Percentiles rank a stretch among this genome's conserved stretches.
Conservation (phyloP, 2,113 vertebrate genomes). For the Calypte anna region DNA sequence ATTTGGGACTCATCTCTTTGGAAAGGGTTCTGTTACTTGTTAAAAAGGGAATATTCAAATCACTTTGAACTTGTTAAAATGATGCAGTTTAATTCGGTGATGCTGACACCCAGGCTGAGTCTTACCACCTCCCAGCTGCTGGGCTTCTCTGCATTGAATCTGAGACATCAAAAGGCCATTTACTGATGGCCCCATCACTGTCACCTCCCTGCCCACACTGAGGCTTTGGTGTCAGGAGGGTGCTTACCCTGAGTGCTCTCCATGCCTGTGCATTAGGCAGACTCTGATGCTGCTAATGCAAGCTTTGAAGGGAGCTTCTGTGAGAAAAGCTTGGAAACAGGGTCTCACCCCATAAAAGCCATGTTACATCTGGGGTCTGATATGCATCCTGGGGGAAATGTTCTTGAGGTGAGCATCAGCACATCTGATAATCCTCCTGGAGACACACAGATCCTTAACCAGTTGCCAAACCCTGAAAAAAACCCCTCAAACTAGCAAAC, state of each 20-base stretch:
- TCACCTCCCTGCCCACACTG: background rate
- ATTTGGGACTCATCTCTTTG: background rate
- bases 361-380: background rate
- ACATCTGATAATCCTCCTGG: background rate
- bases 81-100: background rate
- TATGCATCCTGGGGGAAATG: background rate
- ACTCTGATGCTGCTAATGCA: background rate
- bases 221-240: background rate
- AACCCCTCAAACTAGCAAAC: background rate
- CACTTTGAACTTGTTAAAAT: background rate
- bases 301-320: background rate
- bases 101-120: background rate
- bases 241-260: background rate
- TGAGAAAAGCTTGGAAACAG: background rate
- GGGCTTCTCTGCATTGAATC: background rate
- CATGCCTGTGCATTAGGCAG: background rate
- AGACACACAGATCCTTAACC: background rate
- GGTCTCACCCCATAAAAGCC: background rate
- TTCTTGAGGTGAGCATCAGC: background rate
- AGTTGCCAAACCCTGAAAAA: background rate
- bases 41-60: background rate
- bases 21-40: background rate
- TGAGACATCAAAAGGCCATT: background rate
- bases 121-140: background rate
- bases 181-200: background rate